Evolutionary conservation across 2,888 invertebrate species (phyloP), one percentile per base, ranked within the genome.

Genomic region (Mechanitis messenoides): DNA sequence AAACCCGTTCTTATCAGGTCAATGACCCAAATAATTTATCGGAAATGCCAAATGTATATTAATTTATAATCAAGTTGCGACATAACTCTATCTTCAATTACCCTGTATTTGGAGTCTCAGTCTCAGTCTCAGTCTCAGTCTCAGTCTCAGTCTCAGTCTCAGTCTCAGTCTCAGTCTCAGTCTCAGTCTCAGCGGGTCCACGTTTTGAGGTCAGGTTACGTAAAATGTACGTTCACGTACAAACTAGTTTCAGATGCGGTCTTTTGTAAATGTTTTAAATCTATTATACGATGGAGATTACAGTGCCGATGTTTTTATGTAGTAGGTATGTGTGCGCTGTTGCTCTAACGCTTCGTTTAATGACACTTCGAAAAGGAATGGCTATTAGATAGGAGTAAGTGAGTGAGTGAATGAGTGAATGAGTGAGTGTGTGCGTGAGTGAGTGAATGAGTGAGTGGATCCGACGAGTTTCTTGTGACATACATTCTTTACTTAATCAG

Each of bases 181-280:
- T n/a, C n/a, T n/a, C n/a, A 71, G 69, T 58, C 11, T 62, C 50
- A 62, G 56, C 54, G 66, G 69, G 65, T 64, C 63, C 67, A 67
- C 68, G 68, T 72, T 72, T 71, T 68, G 68, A 69, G 71, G 71
- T 71, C 70, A 69, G 58, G 60, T 71, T 68, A 70, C 70, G 68
- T 64, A 69, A 70, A 65, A 64, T 61, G 62, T 63, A 58, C 58
- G 59, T 67, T 60, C 63, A 79, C 60, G 72, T 63, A 58, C 59
- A 81, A 87, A 87, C 87, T 79, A 75, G 87, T 87, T 85, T 71
- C 69, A 73, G 77, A 76, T 75, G 80, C 76, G 81, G 84, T 76
- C 78, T 79, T 86, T 73, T 73, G 78, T 83, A 79, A 80, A 83
- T 79, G 77, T 80, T 80, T 60, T 55, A 57, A 59, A 56, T 62